Percentiles rank a stretch among this genome's conserved stretches.
Evolutionary conservation across 2,797 vertebrate genomes (phyloP).

Genomic region (Petrocephalus schoutedeni): DNA sequence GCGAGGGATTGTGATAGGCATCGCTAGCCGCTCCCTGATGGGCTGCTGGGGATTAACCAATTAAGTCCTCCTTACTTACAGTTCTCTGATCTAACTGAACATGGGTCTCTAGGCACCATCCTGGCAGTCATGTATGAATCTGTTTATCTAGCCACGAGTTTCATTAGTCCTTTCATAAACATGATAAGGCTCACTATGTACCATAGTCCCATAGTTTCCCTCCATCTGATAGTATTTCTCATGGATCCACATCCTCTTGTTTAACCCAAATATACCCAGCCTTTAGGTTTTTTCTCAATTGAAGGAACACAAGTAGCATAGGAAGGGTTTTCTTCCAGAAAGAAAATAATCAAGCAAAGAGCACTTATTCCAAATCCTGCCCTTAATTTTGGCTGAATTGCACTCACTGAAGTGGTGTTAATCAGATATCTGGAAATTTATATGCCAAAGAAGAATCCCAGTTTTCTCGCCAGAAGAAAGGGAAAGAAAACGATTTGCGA

Average conservation of each 20-base stretch:
- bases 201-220: conserved; percentile 6
- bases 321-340: not conserved
- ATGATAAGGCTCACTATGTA: conserved; percentile 11
- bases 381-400: not conserved
- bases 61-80: not conserved
- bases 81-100: conserved; percentile 29
- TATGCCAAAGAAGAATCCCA: not conserved
- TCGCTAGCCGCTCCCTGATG: conserved; percentile 28
- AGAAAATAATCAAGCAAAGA: conserved; percentile 3
- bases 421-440: conserved; percentile 6
- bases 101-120: not conserved
- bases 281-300: not conserved
- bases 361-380: not conserved
- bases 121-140: conserved; percentile 12
- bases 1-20: conserved; percentile 19
- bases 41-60: conserved; percentile 33
- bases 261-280: not conserved
- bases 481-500: not conserved
- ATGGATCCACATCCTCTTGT: not conserved
- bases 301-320: not conserved
- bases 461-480: not conserved
- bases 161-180: conserved; percentile 13
- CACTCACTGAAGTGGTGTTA: not conserved
- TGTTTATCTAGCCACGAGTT: conserved; percentile 22
- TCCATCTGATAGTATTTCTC: conserved; percentile 13